These are phyloP conservation scores for Encarsia formosa DNA, from an alignment of 2,888 invertebrate genomes.

Conservation along the genomic window DNA sequence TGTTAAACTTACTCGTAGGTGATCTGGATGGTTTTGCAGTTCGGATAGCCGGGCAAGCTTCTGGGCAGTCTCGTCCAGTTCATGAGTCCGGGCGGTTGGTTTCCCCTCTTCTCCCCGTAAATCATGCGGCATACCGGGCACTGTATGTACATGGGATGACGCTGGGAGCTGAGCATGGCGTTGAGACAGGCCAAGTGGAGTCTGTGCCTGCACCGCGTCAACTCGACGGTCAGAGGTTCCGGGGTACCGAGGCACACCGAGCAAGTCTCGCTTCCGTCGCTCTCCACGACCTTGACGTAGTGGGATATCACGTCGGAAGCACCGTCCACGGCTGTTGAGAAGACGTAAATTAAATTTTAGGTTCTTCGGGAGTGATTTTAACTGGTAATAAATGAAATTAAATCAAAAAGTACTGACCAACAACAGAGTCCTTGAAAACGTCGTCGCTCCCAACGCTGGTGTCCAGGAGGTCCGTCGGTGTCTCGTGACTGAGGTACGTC, in stretches of 20 bases:
- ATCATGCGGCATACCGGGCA: slow-evolving; percentile 83
- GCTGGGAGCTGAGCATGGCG: slow-evolving; percentile 67
- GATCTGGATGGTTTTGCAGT: slow-evolving; percentile 74
- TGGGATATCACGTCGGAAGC: slow-evolving; percentile 64
- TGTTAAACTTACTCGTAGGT: slow-evolving; percentile 66
- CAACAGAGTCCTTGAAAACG: slow-evolving; percentile 59
- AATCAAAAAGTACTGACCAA: slow-evolving; percentile 46
- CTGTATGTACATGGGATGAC: slow-evolving; percentile 66
- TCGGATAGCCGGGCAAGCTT: slow-evolving; percentile 66
- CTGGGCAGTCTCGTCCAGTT: slow-evolving; percentile 71
- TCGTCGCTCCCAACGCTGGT: slow-evolving; percentile 72
- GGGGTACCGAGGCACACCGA: slow-evolving; percentile 64
- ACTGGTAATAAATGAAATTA: neutral
- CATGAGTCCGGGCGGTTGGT: slow-evolving; percentile 80
- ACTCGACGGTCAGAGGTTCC: slow-evolving; percentile 58
- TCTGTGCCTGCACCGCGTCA: slow-evolving; percentile 73
- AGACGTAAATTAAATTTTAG: neutral
- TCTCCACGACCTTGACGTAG: slow-evolving; percentile 65
- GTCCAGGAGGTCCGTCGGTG: slow-evolving; percentile 66
- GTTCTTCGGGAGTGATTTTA: neutral
- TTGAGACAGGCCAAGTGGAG: slow-evolving; percentile 78
- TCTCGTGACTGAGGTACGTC: slow-evolving; percentile 83
- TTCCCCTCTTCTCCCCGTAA: slow-evolving; percentile 76
- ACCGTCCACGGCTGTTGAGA: slow-evolving; percentile 53
- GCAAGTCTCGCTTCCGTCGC: slow-evolving; percentile 67